Percentiles rank a stretch among this genome's conserved stretches.
Conservation (phyloP, 2,888 invertebrate species). For the Perizoma affinitatum region DNA sequence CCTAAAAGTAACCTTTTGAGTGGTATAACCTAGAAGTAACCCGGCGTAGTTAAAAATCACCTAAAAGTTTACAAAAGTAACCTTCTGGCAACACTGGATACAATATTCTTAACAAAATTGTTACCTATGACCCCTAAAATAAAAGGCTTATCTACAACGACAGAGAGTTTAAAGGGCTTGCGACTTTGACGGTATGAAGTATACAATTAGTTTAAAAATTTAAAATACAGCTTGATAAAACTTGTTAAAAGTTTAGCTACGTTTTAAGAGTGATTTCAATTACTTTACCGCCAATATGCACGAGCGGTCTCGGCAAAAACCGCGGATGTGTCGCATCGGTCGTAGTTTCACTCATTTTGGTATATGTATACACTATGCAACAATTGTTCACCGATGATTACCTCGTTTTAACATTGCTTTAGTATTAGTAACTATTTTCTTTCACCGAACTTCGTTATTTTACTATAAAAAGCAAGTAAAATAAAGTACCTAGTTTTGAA, state of each 20-base stretch:
- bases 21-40: too few relatives aligned
- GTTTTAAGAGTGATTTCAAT: slow-evolving; percentile 25
- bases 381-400: slow-evolving; percentile 49
- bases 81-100: too few relatives aligned
- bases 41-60: too few relatives aligned
- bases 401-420: slow-evolving; percentile 63
- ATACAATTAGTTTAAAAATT: slow-evolving; percentile 7
- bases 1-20: too few relatives aligned
- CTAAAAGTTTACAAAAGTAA: too few relatives aligned
- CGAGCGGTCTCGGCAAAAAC: slow-evolving; percentile 56
- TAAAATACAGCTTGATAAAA: neutral
- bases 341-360: slow-evolving; percentile 46
- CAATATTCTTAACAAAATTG: too few relatives aligned
- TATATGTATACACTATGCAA: slow-evolving; percentile 27
- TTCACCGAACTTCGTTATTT: too few relatives aligned
- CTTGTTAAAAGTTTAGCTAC: too few relatives aligned
- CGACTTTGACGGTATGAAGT: neutral
- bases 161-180: neutral
- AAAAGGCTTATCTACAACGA: neutral
- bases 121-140: neutral
- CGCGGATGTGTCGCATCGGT: slow-evolving; percentile 70
- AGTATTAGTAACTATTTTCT: too few relatives aligned
- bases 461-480: too few relatives aligned
- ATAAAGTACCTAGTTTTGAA: too few relatives aligned
- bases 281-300: slow-evolving; percentile 65